These are phyloP conservation scores for Aleiodes testaceus DNA, from an alignment of 2,888 invertebrate genomes.

Conservation along the genomic window DNA sequence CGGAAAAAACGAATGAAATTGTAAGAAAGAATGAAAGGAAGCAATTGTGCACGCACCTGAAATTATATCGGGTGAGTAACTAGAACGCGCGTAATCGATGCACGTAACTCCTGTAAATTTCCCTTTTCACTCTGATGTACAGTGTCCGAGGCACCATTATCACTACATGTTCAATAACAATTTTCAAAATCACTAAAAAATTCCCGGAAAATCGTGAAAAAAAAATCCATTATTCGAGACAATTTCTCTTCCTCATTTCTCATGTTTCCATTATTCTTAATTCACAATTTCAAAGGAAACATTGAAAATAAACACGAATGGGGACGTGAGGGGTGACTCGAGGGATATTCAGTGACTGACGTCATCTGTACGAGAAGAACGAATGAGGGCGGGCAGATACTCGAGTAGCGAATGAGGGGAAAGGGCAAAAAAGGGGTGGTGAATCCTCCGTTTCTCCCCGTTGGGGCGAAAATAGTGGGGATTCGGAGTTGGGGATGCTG, in stretches of 20 bases:
- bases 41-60: slow-evolving; percentile 17
- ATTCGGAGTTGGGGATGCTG: slow-evolving; percentile 45
- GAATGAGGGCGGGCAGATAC: background rate
- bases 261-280: background rate
- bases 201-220: background rate
- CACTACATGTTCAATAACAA: slow-evolving; percentile 16
- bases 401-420: background rate
- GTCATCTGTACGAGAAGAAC: slow-evolving; percentile 29
- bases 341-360: slow-evolving; percentile 40
- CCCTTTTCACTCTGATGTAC: slow-evolving; percentile 39
- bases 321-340: slow-evolving; percentile 26
- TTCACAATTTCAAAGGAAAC: background rate
- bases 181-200: background rate
- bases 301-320: background rate
- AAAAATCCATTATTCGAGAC: background rate
- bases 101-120: slow-evolving; percentile 41
- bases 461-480: background rate
- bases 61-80: slow-evolving; percentile 27
- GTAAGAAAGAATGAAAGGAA: no score
- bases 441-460: background rate
- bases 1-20: no score
- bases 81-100: slow-evolving; percentile 40
- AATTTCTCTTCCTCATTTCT: background rate
- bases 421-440: slow-evolving; percentile 3
- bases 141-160: slow-evolving; percentile 10